A percentile compares a stretch with the other conserved stretches of the same genome.
These are phyloP conservation scores for Opisthocomus hoazin DNA, from an alignment of 2,113 vertebrate species.

Conservation along the genomic window DNA sequence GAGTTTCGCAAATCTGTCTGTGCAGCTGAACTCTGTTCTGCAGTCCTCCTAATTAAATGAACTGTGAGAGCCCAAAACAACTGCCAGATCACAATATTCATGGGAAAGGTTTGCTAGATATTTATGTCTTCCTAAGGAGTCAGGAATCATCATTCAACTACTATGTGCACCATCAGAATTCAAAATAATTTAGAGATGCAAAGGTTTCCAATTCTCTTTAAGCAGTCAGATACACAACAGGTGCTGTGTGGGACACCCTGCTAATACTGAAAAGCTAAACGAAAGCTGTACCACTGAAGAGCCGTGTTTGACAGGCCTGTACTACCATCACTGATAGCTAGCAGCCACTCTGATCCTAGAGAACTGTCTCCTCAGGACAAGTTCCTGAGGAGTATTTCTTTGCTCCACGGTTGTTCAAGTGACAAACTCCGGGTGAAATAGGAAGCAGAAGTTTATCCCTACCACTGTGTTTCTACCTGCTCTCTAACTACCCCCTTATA, in stretches of 20 bases:
- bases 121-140: neutral
- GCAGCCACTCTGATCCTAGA: neutral
- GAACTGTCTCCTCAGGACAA: neutral
- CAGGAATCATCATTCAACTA: neutral
- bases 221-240: neutral
- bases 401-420: neutral
- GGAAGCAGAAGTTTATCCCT: neutral
- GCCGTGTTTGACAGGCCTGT: neutral
- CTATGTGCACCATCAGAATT: neutral
- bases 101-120: neutral
- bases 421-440: neutral
- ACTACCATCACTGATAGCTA: neutral
- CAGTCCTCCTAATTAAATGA: neutral
- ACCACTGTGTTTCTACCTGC: neutral
- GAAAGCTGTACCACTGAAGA: neutral
- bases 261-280: neutral
- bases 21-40: neutral
- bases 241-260: neutral
- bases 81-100: neutral
- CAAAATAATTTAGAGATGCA: neutral
- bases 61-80: neutral
- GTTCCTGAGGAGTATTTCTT: neutral
- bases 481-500: neutral
- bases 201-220: neutral
- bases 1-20: conserved; percentile 14